A percentile compares a stretch with the other conserved stretches of the same genome.
Conservation (phyloP, 2,888 invertebrate genomes). For the Chydorus sphaericus region DNA sequence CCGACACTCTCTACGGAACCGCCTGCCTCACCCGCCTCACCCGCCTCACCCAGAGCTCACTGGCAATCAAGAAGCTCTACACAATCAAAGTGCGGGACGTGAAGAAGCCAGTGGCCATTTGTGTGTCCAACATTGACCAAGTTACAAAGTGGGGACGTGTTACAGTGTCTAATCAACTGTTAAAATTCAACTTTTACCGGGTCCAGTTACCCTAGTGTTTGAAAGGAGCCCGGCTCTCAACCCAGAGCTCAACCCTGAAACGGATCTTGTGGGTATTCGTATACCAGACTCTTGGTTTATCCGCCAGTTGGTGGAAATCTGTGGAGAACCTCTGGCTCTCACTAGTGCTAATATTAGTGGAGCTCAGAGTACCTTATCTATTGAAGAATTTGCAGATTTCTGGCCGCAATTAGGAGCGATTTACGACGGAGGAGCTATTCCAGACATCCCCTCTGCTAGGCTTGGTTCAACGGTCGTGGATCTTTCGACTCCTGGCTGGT, state of each 20-base stretch:
- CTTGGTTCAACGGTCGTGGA: constrained; percentile 88
- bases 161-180: constrained; percentile 49
- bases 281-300: constrained; percentile 75
- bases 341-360: constrained; percentile 89
- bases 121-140: constrained; percentile 57
- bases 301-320: constrained; percentile 38
- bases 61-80: constrained; percentile 66
- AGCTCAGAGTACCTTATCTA: constrained; percentile 56
- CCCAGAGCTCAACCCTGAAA: constrained; percentile 61
- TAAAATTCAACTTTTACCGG: constrained; percentile 68
- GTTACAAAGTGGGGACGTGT: constrained; percentile 59
- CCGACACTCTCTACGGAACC: constrained; percentile 94
- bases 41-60: constrained; percentile 57
- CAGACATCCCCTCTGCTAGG: constrained; percentile 36
- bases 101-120: constrained; percentile 84
- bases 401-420: constrained; percentile 68
- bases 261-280: constrained; percentile 66
- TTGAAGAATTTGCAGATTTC: constrained; percentile 63
- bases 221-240: constrained; percentile 50
- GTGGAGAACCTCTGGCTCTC: constrained; percentile 70
- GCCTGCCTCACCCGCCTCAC: constrained; percentile 76
- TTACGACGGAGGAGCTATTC: constrained; percentile 64
- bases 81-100: constrained; percentile 67
- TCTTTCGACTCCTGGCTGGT: constrained; percentile 52
- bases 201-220: constrained; percentile 85